Conservation (phyloP, 2,113 vertebrate genomes). For the Loxodonta africana region DNA sequence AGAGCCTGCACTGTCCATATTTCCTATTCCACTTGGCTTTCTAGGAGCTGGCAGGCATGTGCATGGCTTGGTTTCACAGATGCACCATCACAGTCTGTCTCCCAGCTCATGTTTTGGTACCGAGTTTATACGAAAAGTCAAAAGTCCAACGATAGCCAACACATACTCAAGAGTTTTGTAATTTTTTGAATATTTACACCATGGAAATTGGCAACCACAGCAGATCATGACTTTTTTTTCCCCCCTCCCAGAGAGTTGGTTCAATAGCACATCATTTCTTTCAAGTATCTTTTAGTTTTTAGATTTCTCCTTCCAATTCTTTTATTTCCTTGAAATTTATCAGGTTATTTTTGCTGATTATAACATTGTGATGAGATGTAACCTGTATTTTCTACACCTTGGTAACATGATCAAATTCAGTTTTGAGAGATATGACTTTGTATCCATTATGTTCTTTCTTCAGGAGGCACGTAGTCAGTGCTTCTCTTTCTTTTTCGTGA, state of each 20-base stretch:
- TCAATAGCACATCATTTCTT: neutral
- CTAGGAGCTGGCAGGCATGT: neutral
- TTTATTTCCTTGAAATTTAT: neutral
- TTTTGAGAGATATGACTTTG: neutral
- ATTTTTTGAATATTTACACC: neutral
- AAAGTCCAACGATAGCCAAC: neutral
- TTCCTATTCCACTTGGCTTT: neutral
- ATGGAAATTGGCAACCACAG: neutral
- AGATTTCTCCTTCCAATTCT: neutral
- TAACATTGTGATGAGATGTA: neutral
- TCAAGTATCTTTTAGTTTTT: neutral
- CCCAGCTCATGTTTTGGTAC: neutral
- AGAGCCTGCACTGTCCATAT: neutral
- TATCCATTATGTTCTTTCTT: neutral
- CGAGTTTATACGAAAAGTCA: neutral
- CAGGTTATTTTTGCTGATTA: neutral
- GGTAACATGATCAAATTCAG: neutral
- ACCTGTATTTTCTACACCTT: neutral
- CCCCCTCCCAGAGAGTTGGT: neutral
- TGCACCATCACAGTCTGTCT: neutral
- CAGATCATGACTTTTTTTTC: neutral
- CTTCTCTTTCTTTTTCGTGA: neutral
- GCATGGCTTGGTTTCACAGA: neutral
- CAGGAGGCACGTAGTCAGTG: neutral
- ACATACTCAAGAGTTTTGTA: neutral